Evolutionary conservation across 2,113 vertebrate species (phyloP).

Genomic region (Brienomyrus brachyistius): DNA sequence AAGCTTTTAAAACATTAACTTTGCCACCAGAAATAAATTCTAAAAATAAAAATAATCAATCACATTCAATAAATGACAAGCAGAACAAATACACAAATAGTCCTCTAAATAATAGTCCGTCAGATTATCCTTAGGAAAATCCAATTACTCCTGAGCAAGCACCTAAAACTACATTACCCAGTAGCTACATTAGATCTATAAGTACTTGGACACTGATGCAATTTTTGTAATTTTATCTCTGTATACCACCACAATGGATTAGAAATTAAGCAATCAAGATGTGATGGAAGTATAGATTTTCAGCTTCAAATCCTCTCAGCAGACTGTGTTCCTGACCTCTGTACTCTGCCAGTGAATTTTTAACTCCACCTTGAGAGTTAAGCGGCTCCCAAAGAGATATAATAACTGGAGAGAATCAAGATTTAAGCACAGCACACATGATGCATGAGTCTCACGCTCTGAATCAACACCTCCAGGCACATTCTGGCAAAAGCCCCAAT

Average conservation of each 20-base stretch:
- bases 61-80: not conserved
- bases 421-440: not conserved
- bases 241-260: too few species aligned
- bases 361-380: not conserved
- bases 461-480: not conserved
- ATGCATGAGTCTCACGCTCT: not conserved
- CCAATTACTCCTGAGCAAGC: not conserved
- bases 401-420: not conserved
- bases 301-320: not conserved
- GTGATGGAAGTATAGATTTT: too few species aligned
- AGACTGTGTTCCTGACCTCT: not conserved
- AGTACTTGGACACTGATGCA: too few species aligned
- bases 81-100: not conserved
- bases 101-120: not conserved
- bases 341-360: not conserved
- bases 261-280: too few species aligned
- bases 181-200: not conserved
- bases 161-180: not conserved
- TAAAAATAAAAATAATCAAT: not conserved
- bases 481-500: not conserved
- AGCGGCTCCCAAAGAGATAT: not conserved
- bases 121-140: too few species aligned
- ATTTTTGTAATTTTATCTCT: too few species aligned
- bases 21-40: not conserved
- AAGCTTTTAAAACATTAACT: not conserved